Base-by-base conservation (phyloP, 2,797 vertebrate species). In the Phalloptychus januarius region DNA sequence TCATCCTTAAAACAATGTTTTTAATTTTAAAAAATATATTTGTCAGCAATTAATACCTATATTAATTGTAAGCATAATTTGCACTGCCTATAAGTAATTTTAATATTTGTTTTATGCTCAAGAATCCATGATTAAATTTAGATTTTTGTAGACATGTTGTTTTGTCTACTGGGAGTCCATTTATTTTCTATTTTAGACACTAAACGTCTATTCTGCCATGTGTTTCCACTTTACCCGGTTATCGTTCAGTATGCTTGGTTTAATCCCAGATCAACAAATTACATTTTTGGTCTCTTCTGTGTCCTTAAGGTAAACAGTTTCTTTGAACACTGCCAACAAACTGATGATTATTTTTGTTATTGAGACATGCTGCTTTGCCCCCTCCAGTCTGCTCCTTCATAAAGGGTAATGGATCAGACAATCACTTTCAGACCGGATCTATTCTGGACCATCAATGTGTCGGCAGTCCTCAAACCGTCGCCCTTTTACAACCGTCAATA, bases 401-500 rank as follows among this genome's bases (percentile, higher is more conserved):
- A 92, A 94, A 94, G 93, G 90, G 90, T 94, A 94, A 94, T 94
- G 91, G 93, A 93, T 94, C 91, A 93, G 90, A 93, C 93, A 92
- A 90, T 94, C 92, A 92, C 93, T 93, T 92, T 92, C 75, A 91
- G 88, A 93, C 91, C 89, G 87, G 93, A 95, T 94, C 92, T 90
- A 93, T 94, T 94, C 87, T 89, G 90, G 88, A 94, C 91, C 92
- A 93, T 90, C 91, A 92, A 94, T 91, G 93, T 94, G 94, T 94
- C 94, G 91, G 92, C 92, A 87, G 91, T 92, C 92, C 91, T 91
- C 91, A 93, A 94, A 94, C 91, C 92, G 89, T 93, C 86, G 89
- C 89, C 91, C 90, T 94, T 94, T 93, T 92, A 92, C 92, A 94
- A 91, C 92, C 93, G 93, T 96, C 95, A 95, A 96, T 96, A 94